Evolutionary conservation across 2,113 vertebrate genomes (phyloP), one percentile per base, ranked within the genome.

Genomic region (Aramus guarauna): DNA sequence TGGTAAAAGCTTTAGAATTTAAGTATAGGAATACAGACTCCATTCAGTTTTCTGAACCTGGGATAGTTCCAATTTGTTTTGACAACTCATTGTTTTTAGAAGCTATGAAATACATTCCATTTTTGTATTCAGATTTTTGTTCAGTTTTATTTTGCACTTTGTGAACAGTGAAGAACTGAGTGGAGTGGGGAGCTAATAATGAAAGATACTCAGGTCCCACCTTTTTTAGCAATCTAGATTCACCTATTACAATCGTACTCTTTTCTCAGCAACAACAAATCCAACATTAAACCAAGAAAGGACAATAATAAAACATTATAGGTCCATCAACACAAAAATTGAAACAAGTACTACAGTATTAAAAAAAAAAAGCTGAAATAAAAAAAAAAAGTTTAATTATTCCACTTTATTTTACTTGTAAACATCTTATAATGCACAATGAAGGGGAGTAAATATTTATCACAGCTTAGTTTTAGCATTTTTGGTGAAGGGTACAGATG

Each of bases 361-460:
- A 48, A 88, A 92, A 96, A 88, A 92, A 96, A 95, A 97, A 89
- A 69, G 52, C 88, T 74, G 94, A 97, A 94, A 96, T 69, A 24
- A 88, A 90, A 89, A 82, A 95, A 94, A 85, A 74, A 2, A 43
- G 30, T 88, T 92, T 64, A 96, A 94, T 94, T 96, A 96, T 97
- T 97, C 97, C 14, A 93, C 84, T 97, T 95, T 94, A 96, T 97
- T 97, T 96, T 96, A 97, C 85, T 94, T 98, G 97, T 98, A 98
- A 98, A 97, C 88, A 97, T 97, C 94, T 97, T 94, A 97, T 97
- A 98, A 98, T 96, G 94, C 81, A 98, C 94, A 96, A 97, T 92
- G 91, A 98, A 97, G 84, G 91, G 95, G 96, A 94, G 88, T 84
- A 97, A 85, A 92, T 91, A 85, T 93, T 96, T 96, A 97, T 97